phyloP scores from a whole-genome alignment of 2,797 vertebrate species.

The Heteromormyrus szaboi region DNA sequence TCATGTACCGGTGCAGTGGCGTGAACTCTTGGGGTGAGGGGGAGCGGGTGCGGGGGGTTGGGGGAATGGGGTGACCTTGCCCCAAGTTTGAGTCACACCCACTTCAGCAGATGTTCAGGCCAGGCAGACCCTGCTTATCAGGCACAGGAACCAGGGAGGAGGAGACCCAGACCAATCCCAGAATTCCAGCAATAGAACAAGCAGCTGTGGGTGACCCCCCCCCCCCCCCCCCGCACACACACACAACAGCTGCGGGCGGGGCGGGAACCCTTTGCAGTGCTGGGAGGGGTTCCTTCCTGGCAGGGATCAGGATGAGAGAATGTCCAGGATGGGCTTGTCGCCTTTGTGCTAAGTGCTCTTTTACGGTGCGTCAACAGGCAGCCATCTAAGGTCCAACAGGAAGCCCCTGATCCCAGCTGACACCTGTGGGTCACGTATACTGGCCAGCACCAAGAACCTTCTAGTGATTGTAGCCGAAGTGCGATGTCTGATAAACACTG shows the following conservation, averaged over 20 bases:
- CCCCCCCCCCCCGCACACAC: conserved; percentile 38
- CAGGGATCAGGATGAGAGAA: conserved; percentile 7
- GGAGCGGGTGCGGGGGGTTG: conserved; percentile 52
- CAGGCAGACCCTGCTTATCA: conserved; percentile 30
- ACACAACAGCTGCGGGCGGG: conserved; percentile 28
- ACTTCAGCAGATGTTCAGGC: conserved; percentile 55
- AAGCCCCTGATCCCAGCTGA: conserved; percentile 40
- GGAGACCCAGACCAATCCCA: conserved; percentile 31
- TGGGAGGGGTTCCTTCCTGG: conserved; percentile 27
- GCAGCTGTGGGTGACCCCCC: conserved; percentile 28
- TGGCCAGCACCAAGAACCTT: conserved; percentile 33
- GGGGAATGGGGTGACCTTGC: conserved; percentile 52
- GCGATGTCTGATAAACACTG: background rate
- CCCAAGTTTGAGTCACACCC: conserved; percentile 40
- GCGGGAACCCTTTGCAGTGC: conserved; percentile 29
- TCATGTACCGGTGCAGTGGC: background rate
- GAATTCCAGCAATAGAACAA: conserved; percentile 38
- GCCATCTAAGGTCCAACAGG: conserved; percentile 22
- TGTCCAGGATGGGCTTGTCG: background rate
- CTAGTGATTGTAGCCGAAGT: conserved; percentile 15
- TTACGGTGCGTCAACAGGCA: background rate
- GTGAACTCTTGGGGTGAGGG: conserved; percentile 8
- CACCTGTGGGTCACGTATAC: conserved; percentile 31
- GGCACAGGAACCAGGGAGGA: background rate
- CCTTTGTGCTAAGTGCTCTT: background rate